phyloP scores from a whole-genome alignment of 2,888 invertebrate genomes.

The Melanchra persicariae region DNA sequence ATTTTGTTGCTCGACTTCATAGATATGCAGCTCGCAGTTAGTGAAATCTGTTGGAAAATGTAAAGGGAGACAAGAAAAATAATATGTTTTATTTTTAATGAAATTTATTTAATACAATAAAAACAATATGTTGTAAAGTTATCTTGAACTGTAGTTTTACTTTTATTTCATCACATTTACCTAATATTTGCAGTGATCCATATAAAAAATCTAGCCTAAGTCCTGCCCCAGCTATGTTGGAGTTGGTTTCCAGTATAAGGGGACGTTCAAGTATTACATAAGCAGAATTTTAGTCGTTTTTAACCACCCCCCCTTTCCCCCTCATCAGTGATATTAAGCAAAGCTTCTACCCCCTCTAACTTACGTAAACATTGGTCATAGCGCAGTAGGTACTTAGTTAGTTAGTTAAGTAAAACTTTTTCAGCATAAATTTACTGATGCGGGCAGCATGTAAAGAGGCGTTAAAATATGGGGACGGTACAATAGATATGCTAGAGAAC shows the following conservation, averaged over 20 bases:
- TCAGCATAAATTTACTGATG: slow-evolving; percentile 95
- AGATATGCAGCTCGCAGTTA: slow-evolving; percentile 26
- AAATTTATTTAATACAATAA: slow-evolving; percentile 29
- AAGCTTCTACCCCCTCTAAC: too few species aligned
- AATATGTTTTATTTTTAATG: slow-evolving; percentile 30
- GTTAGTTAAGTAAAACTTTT: too few species aligned
- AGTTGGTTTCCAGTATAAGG: not conserved
- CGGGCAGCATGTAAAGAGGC: slow-evolving; percentile 95
- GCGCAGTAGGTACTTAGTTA: too few species aligned
- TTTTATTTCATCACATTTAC: not conserved
- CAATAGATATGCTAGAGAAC: slow-evolving; percentile 90
- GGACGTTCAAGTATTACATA: too few species aligned
- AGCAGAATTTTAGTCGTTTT: too few species aligned
- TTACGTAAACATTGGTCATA: too few species aligned
- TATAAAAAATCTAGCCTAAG: not conserved
- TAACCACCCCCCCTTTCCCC: too few species aligned
- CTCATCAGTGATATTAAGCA: too few species aligned
- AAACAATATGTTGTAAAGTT: slow-evolving; percentile 13
- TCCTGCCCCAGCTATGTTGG: not conserved
- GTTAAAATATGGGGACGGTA: slow-evolving; percentile 92
- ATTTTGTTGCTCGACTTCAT: slow-evolving; percentile 6
- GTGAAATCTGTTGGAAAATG: slow-evolving; percentile 13
- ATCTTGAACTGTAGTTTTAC: slow-evolving; percentile 1
- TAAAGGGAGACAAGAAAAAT: slow-evolving; percentile 11
- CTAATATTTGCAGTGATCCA: slow-evolving; percentile 44